These are phyloP conservation scores for Coleophora flavipennella DNA, from an alignment of 2,888 invertebrate genomes.

Conservation along the genomic window DNA sequence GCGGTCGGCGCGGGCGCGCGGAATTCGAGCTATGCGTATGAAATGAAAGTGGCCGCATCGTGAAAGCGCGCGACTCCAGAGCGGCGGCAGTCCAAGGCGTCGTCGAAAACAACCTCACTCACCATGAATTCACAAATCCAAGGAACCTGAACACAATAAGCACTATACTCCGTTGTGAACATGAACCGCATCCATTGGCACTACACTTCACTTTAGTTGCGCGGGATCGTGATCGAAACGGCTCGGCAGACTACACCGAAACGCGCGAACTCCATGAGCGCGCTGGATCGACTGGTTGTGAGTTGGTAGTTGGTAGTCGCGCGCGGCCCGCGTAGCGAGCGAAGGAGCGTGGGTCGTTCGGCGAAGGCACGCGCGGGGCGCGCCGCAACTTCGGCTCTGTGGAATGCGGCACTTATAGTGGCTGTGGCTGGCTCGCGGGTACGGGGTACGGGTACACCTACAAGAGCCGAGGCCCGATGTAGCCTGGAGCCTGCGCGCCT, in stretches of 20 bases:
- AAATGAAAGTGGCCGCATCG: constrained; percentile 71
- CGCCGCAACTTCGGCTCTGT: constrained; percentile 66
- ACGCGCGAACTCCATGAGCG: constrained; percentile 47
- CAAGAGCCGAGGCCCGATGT: constrained; percentile 37
- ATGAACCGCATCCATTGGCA: constrained; percentile 65
- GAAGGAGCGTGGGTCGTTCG: constrained; percentile 82
- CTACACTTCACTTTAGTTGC: constrained; percentile 59
- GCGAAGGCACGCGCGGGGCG: constrained; percentile 71
- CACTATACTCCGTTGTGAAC: constrained; percentile 55
- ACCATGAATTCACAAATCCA: constrained; percentile 69
- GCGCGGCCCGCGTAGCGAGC: constrained; percentile 27
- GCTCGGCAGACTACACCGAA: constrained; percentile 29
- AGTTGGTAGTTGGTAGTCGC: constrained; percentile 24
- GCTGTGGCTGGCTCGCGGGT: constrained; percentile 51
- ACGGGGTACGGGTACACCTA: constrained; percentile 37
- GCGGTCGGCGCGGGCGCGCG: constrained; percentile 61
- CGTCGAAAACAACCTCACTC: constrained; percentile 40
- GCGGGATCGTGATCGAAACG: constrained; percentile 39
- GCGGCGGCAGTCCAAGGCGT: constrained; percentile 33
- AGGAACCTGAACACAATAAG: constrained; percentile 37
- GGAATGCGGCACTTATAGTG: constrained; percentile 59
- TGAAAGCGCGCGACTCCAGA: constrained; percentile 69
- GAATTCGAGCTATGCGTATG: constrained; percentile 71
- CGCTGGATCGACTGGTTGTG: constrained; percentile 54
- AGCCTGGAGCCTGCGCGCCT: constrained; percentile 42